phyloP scores from a whole-genome alignment of 1,140 invertebrate species.

The roundworm (Caenorhabditis elegans) region DNA sequence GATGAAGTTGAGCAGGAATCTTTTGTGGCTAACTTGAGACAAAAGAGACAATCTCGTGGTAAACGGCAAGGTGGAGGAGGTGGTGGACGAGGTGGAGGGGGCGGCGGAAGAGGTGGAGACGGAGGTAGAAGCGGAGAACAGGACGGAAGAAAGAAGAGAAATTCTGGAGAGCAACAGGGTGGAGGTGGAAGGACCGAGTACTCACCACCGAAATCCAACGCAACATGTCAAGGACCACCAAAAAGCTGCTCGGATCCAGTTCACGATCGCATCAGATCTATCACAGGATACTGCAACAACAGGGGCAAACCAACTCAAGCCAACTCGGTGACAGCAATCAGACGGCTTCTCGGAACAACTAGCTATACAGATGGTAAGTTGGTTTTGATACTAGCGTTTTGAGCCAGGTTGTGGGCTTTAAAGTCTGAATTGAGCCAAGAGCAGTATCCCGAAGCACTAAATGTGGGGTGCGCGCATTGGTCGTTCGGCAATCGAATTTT shows the following conservation, averaged over 20 bases:
- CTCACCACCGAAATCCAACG: background rate
- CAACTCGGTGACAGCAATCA: slow-evolving; percentile 14
- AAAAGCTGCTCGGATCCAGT: background rate
- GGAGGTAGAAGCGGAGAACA: background rate
- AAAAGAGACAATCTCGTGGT: background rate
- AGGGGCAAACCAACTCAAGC: slow-evolving; percentile 79
- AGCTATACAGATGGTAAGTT: slow-evolving; percentile 40
- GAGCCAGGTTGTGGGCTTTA: no score
- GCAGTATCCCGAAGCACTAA: no score
- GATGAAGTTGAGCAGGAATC: background rate
- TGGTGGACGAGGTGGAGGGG: background rate
- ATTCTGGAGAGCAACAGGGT: background rate
- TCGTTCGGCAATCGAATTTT: no score
- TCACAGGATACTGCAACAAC: slow-evolving; percentile 86
- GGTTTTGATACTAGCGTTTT: no score
- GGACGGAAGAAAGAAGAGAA: slow-evolving; percentile 25
- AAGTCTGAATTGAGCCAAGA: no score
- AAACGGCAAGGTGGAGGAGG: background rate
- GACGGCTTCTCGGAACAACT: slow-evolving; percentile 29
- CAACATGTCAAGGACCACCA: background rate
- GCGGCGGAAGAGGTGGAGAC: background rate
- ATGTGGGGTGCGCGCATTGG: no score
- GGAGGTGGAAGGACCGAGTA: background rate
- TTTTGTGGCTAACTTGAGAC: background rate
- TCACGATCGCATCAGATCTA: slow-evolving; percentile 73